Base-by-base conservation (phyloP, 2,113 vertebrate genomes). In the Alouatta palliata region DNA sequence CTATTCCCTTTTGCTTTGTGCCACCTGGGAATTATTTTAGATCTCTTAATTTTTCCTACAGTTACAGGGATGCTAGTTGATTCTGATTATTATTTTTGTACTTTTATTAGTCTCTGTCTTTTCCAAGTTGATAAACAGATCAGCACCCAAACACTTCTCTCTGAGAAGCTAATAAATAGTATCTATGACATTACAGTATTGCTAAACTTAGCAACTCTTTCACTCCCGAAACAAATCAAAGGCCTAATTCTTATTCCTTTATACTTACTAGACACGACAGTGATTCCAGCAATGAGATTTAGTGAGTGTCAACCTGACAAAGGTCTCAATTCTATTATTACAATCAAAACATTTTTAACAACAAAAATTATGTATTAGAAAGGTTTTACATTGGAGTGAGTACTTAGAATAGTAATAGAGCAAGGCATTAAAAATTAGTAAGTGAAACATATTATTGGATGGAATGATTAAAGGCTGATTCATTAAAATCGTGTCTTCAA, bases 91-190 rank as follows among this genome's bases (percentile, higher is more conserved):
- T 64, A 86, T 52, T 87, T 91, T 94, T 8, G 45, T 86, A 12
- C 3, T 89, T 80, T 85, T 75, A 35, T 66, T 79, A 75, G 30
- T 85, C 30, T 40, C 68, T n/a, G 20, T 37, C 32, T 91, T 37
- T 4, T 19, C 8, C 3, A 92, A 91, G n/a, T 86, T 86, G 27
- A 84, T 91, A 93, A 95, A 21, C 64, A 90, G 86, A 94, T 82
- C 40, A 45, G 25, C 8, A 75, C 45, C 12, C 58, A 91, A 21
- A 23, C 27, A 6, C 64, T 79, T 73, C 35, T 52, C 32, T 89
- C 14, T n/a, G 21, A 94, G 66, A 95, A 90, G 3, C 30, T 83
- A 86, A 93, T 95, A 88, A 92, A 75, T 80, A 93, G 12, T 52
- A 84, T 68, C 89, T 1, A 35, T 80, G 85, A 85, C n/a, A 13